These are phyloP conservation scores for Rhagoletis zephyria DNA, from an alignment of 1,140 invertebrate genomes.

Conservation along the genomic window DNA sequence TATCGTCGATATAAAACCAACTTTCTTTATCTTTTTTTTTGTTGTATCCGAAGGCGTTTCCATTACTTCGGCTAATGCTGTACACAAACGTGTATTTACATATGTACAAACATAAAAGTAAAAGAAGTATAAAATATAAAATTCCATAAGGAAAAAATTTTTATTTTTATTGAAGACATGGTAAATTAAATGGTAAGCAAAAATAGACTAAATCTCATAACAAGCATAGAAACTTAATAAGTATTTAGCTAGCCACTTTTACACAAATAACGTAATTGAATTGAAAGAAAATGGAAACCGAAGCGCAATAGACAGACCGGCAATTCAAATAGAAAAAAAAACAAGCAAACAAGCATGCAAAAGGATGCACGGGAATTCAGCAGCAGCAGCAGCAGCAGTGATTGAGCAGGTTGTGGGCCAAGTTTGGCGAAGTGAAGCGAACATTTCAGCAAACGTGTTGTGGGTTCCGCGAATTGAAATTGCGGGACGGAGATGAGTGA, in stretches of 20 bases:
- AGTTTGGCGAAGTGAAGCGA: constrained; percentile 11
- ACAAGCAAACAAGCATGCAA: neutral
- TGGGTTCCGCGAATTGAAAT: neutral
- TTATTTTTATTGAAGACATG: neutral
- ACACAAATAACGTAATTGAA: constrained; percentile 41
- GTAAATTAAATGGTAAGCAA: neutral
- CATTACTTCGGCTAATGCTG: neutral
- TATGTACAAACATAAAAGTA: neutral
- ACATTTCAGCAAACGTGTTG: constrained; percentile 29
- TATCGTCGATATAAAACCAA: too few species aligned
- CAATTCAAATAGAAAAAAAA: neutral
- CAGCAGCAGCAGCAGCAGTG: too few species aligned
- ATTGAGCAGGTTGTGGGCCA: neutral
- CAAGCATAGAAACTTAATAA: neutral
- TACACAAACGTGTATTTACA: neutral
- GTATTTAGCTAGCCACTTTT: constrained; percentile 41
- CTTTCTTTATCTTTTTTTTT: too few species aligned
- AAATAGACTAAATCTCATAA: constrained; percentile 1
- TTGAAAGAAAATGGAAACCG: neutral
- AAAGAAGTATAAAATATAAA: neutral
- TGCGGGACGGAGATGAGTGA: neutral
- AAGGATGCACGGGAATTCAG: too few species aligned
- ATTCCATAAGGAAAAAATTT: neutral
- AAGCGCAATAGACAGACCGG: constrained; percentile 4
- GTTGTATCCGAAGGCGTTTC: too few species aligned